Evolutionary conservation across 2,797 vertebrate species (phyloP), one percentile per base, ranked within the genome.

Genomic region (Gorsachius magnificus): DNA sequence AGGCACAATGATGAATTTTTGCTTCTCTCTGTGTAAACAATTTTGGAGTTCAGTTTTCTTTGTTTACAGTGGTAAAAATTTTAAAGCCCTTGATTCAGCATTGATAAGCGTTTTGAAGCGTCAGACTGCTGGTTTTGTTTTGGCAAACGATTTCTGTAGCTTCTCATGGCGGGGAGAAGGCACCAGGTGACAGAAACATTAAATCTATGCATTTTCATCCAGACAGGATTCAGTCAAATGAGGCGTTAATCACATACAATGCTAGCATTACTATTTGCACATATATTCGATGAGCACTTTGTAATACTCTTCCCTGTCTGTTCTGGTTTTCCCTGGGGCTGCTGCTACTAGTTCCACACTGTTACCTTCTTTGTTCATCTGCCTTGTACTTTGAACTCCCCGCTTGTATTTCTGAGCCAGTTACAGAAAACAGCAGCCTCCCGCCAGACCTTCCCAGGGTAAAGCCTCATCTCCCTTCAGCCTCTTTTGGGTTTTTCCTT

Each of bases 321-420:
- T 74, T 92, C 91, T 90, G 79, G 36, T 96, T 93, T 95, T 89
- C 89, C 83, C 68, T 70, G 36, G 28, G 71, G 68, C 91, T 79
- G 66, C 92, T 79, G 41, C 77, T 91, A 57, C 84, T 87, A 83
- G 84, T 92, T 95, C 92, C 94, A 96, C 84, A 76, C 89, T 93
- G 89, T 89, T 95, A 84, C 89, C 35, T 66, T 87, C 87, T 94
- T 89, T 95, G 93, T 97, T 96, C 68, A 58, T 94, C 72, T 88
- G 53, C 83, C 87, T 95, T 87, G 68, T 74, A 92, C 56, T 89
- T 70, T 91, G 87, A 92, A 96, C 93, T 90, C 60, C 64, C 45
- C 71, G 78, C 89, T 93, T 91, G 45, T 60, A 63, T 77, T 91
- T 91, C 66, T 68, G 71, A 95, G 90, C 71, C 71, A 83, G 75